Base-by-base conservation (phyloP, 2,113 vertebrate species). In the Tychaedon coryphoeus region DNA sequence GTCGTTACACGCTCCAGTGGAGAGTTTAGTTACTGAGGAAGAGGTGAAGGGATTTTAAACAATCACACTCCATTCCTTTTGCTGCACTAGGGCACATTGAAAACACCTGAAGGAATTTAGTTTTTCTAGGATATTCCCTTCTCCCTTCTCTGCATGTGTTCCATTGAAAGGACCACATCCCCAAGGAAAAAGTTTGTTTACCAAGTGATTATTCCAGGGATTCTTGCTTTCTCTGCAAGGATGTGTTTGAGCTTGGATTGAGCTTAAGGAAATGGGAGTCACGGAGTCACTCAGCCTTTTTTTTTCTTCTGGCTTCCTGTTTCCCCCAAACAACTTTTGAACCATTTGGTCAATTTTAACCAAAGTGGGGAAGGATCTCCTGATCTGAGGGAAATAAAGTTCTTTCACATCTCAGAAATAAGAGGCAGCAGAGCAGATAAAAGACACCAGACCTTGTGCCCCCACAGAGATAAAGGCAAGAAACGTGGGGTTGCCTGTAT, bases 211-310 rank as follows among this genome's bases (percentile, higher is more conserved):
- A 43, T 93, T 86, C 51, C 34, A 60, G 0, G 5, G n/a, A n/a
- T 70, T 91, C 19, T 10, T 64, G 89, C 58, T 87, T 93, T 94
- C 83, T 48, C 64, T 92, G 51, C 60, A 92, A 74, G 24, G 51
- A 50, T 83, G 56, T 90, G 79, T 62, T 88, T 86, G 66, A 90
- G n/a, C 26, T 76, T 73, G 60, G 67, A 40, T 77, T 83, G 80
- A 82, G 29, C 54, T 86, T 18, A 71, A 93, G 88, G 95, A 97
- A 96, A 93, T 86, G 86, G 71, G 67, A 94, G 82, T 92, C 93
- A 92, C 3, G 2, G 16, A 86, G 66, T 82, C 92, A 86, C 42
- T 92, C 72, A 77, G 60, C 14, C 31, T 57, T 79, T 85, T 90
- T 90, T 80, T 60, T 67, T 67, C 40, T 92, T 79, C 86, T 94